These are phyloP conservation scores for Microcebus ravelobensis DNA, from an alignment of 2,113 vertebrate species.

Conservation along the genomic window DNA sequence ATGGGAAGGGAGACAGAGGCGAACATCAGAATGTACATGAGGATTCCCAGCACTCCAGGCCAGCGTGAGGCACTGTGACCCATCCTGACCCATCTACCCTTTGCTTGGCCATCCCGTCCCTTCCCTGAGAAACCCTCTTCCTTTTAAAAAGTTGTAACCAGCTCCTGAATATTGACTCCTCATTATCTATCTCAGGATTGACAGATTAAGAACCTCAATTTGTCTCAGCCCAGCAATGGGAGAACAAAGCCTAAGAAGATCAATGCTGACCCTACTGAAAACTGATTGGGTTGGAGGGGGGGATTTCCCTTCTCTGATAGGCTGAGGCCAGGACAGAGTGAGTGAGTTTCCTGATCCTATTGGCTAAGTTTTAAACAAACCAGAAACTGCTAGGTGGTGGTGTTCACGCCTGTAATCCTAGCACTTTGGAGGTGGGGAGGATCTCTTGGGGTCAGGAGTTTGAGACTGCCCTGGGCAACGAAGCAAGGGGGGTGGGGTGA, in stretches of 20 bases:
- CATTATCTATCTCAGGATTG: neutral
- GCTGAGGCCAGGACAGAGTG: accelerated
- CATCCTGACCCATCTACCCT: neutral
- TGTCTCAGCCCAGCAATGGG: neutral
- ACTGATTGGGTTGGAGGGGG: neutral
- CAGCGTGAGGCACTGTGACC: neutral
- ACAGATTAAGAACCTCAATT: neutral
- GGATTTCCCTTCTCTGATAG: neutral
- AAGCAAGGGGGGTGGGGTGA: no score
- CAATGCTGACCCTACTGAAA: neutral
- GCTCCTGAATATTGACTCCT: neutral
- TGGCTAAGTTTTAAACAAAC: neutral
- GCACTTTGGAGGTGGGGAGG: no score
- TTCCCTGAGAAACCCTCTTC: neutral
- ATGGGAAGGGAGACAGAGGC: neutral
- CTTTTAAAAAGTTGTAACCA: neutral
- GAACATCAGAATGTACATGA: neutral
- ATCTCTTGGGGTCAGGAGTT: no score
- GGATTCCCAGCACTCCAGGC: neutral
- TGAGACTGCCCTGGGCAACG: no score
- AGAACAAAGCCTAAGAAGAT: neutral
- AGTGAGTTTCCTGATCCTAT: neutral
- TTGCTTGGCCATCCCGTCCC: neutral
- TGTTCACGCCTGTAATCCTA: no score
- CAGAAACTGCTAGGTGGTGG: neutral